A percentile compares a stretch with the other conserved stretches of the same genome.
Conservation (phyloP, 2,888 invertebrate genomes). For the Rhopalosiphum nymphaeae region DNA sequence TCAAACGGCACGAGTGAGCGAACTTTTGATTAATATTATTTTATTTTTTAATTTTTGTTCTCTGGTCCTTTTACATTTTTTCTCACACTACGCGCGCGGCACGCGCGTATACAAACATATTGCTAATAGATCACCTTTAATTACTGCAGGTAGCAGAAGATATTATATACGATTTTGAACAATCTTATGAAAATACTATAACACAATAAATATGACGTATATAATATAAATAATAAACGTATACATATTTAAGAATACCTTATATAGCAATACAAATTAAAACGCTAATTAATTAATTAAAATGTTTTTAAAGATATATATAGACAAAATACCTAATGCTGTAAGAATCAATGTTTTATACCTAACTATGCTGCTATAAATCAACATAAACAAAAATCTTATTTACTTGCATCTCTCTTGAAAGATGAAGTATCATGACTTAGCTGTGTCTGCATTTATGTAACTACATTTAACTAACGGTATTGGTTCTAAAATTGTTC, state of each 20-base stretch:
- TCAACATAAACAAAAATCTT: background rate
- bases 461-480: background rate
- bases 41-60: background rate
- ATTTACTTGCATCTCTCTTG: background rate
- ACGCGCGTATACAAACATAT: background rate
- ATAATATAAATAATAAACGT: background rate
- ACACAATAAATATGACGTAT: background rate
- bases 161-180: background rate
- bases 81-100: background rate
- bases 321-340: background rate
- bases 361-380: too few relatives aligned
- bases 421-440: background rate
- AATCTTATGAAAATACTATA: background rate
- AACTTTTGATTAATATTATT: background rate
- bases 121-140: background rate
- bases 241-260: background rate
- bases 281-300: background rate
- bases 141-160: background rate
- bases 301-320: background rate
- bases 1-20: slow-evolving; percentile 69
- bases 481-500: background rate
- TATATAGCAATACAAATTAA: background rate
- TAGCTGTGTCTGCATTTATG: background rate
- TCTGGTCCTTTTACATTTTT: background rate
- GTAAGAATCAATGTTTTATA: too few relatives aligned